These are phyloP conservation scores for Manis crassicaudata DNA, from an alignment of 2,797 vertebrate genomes.

Conservation along the genomic window DNA sequence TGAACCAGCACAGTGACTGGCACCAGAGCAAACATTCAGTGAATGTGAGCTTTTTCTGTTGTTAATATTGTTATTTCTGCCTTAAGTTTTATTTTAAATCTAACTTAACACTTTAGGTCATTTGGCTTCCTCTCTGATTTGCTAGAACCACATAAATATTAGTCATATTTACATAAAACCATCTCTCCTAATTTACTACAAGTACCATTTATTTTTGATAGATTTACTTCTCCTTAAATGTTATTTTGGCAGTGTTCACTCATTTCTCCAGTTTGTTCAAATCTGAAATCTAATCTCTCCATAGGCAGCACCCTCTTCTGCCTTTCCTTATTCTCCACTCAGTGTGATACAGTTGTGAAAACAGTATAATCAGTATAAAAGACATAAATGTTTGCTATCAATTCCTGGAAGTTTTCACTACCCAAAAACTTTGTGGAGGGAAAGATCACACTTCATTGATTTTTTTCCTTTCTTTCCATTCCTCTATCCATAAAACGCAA, in stretches of 20 bases:
- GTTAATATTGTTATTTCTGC: neutral
- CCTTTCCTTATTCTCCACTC: neutral
- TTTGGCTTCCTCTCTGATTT: slow-evolving; percentile 20
- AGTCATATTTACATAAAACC: slow-evolving; percentile 5
- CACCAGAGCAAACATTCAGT: neutral
- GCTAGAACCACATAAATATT: neutral
- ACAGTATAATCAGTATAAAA: neutral
- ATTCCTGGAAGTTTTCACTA: neutral
- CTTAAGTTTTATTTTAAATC: slow-evolving; percentile 18
- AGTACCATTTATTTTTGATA: slow-evolving; percentile 8
- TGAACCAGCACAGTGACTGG: neutral
- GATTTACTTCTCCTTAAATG: slow-evolving; percentile 2
- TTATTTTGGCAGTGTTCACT: neutral
- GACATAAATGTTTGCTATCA: neutral
- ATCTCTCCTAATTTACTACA: neutral
- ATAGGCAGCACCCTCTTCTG: neutral
- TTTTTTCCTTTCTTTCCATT: neutral
- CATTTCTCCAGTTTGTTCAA: slow-evolving; percentile 14
- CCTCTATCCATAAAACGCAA: neutral
- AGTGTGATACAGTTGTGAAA: neutral
- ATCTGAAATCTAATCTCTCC: neutral
- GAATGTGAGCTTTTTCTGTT: neutral
- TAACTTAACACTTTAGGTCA: neutral
- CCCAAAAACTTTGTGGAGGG: neutral
- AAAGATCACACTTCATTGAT: neutral